Percentiles rank a stretch among this genome's conserved stretches.
phyloP scores from a whole-genome alignment of 1,140 invertebrate genomes.

The Plectrocnemia conspersa region DNA sequence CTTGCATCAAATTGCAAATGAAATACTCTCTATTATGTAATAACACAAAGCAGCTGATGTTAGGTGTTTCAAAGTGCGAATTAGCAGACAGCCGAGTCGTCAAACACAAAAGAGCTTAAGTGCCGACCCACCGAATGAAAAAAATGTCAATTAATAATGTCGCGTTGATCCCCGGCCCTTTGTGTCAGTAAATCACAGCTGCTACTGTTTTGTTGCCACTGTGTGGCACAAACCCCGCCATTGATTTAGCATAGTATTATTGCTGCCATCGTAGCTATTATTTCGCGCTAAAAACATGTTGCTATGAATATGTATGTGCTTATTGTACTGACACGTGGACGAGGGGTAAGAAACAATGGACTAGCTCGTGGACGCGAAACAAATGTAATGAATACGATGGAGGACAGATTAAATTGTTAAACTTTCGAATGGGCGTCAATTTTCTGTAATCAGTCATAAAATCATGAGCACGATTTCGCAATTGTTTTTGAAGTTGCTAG shows the following conservation, averaged over 20 bases:
- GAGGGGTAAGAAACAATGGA: not conserved
- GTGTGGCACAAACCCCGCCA: conserved; percentile 1
- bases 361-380: too few species aligned
- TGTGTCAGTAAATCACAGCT: conserved; percentile 11
- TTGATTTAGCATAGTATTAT: not conserved
- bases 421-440: too few species aligned
- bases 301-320: conserved; percentile 5
- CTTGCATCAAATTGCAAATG: too few species aligned
- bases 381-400: too few species aligned
- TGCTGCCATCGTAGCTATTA: not conserved
- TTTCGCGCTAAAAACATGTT: conserved; percentile 5
- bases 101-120: conserved; percentile 24
- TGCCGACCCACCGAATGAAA: conserved; percentile 30
- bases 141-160: conserved; percentile 34
- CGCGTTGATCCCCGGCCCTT: conserved; percentile 19
- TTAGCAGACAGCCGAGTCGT: conserved; percentile 20
- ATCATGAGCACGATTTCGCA: too few species aligned
- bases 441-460: too few species aligned
- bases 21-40: too few species aligned
- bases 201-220: conserved; percentile 13
- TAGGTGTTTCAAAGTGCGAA: conserved; percentile 6
- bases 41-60: not conserved
- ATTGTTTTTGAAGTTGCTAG: too few species aligned
- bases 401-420: too few species aligned
- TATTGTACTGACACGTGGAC: not conserved